phyloP scores from a whole-genome alignment of 2,113 vertebrate species.

The Symphodus melops region DNA sequence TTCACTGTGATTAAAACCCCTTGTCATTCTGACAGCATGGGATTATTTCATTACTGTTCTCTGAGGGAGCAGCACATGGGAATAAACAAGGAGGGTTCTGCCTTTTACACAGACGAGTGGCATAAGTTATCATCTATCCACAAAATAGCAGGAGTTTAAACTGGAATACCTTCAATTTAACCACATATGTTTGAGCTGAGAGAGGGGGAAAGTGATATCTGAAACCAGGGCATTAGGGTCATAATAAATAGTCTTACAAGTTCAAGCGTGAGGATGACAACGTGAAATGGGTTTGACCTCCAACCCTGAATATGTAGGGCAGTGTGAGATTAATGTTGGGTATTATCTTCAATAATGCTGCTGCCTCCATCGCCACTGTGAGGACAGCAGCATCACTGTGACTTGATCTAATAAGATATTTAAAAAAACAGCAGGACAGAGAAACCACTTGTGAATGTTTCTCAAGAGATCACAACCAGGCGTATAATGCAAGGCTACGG shows the following conservation, averaged over 20 bases:
- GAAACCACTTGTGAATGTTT: conserved; percentile 4
- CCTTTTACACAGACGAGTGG: conserved; percentile 5
- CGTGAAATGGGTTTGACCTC: conserved; percentile 67
- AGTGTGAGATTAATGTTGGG: conserved; percentile 70
- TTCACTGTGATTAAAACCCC: conserved; percentile 53
- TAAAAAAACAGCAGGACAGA: conserved; percentile 32
- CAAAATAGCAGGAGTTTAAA: conserved; percentile 12
- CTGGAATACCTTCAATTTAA: conserved; percentile 5
- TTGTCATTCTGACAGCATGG: conserved; percentile 36
- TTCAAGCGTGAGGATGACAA: conserved; percentile 43
- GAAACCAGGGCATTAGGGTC: conserved; percentile 48
- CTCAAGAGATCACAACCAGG: conserved; percentile 7
- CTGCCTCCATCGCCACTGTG: conserved; percentile 31
- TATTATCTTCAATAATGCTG: conserved; percentile 64
- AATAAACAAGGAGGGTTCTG: conserved; percentile 26
- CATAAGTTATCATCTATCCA: conserved; percentile 11
- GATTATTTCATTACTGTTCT: conserved; percentile 26
- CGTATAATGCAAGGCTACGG: conserved; percentile 25
- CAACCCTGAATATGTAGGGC: conserved; percentile 63
- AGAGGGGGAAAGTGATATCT: conserved; percentile 43
- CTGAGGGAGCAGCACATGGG: conserved; percentile 8
- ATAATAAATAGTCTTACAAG: conserved; percentile 59
- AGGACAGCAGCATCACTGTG: conserved; percentile 30
- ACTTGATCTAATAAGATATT: conserved; percentile 25
- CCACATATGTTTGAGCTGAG: conserved; percentile 8